Percentiles rank a stretch among this genome's conserved stretches.
Evolutionary conservation across 2,113 vertebrate species (phyloP).

Genomic region (Takifugu bimaculatus): DNA sequence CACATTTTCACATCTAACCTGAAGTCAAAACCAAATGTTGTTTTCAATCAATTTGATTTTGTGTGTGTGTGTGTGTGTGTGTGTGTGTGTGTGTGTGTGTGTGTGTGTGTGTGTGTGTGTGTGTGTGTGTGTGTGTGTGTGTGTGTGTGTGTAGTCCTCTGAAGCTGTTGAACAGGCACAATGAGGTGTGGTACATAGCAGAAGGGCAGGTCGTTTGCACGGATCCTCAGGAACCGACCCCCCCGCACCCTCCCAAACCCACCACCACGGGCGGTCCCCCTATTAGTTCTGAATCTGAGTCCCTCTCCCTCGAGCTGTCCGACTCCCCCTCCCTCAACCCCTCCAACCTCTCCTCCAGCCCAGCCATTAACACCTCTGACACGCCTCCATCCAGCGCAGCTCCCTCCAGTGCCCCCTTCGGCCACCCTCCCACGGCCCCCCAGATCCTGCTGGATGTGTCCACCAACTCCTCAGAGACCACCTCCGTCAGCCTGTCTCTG

Average conservation of each 20-base stretch:
- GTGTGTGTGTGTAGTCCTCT: conserved; percentile 65
- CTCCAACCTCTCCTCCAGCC: conserved; percentile 8
- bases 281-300: not conserved
- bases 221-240: conserved; percentile 51
- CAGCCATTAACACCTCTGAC: conserved; percentile 31
- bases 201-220: conserved; percentile 65
- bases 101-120: conserved; percentile 22
- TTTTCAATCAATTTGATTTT: not conserved
- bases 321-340: conserved; percentile 17
- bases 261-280: conserved; percentile 7
- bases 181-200: conserved; percentile 77
- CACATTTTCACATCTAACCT: too few species aligned
- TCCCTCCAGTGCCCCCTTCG: not conserved
- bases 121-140: conserved; percentile 32
- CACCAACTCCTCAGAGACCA: conserved; percentile 12
- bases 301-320: not conserved
- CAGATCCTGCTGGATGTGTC: conserved; percentile 19
- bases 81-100: conserved; percentile 19
- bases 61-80: conserved; percentile 1
- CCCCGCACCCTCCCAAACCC: conserved; percentile 35
- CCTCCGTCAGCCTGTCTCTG: too few species aligned
- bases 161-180: conserved; percentile 76
- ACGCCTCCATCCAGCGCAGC: conserved; percentile 1
- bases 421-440: conserved; percentile 11
- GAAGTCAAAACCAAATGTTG: too few species aligned